Conservation (phyloP, 1,140 invertebrate genomes). For the Rhyacophila brunnea region DNA sequence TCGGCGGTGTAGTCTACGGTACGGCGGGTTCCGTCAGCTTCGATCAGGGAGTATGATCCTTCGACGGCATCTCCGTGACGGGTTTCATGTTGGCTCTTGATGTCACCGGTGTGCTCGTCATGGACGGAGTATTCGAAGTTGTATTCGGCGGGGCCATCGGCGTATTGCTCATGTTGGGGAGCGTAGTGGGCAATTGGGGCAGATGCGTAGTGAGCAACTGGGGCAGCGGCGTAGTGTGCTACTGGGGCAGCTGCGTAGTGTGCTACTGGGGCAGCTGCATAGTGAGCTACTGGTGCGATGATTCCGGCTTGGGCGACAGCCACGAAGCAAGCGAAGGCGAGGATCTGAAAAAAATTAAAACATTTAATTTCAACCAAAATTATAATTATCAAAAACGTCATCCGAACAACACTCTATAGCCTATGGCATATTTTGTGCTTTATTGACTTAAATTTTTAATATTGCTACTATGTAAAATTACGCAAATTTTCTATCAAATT, state of each 20-base stretch:
- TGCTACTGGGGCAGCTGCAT: slow-evolving; percentile 7
- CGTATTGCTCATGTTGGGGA: slow-evolving; percentile 28
- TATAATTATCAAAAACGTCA: too few relatives aligned
- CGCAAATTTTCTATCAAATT: too few relatives aligned
- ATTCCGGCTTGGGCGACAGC: slow-evolving; percentile 18
- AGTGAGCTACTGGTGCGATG: slow-evolving; percentile 22
- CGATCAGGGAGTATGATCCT: slow-evolving; percentile 59
- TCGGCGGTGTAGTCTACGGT: slow-evolving; percentile 74
- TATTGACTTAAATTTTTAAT: too few relatives aligned
- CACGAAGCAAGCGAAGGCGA: slow-evolving; percentile 31
- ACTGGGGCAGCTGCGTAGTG: slow-evolving; percentile 28
- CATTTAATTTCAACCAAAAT: neutral
- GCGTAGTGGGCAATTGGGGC: slow-evolving; percentile 36
- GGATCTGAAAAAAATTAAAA: slow-evolving; percentile 14
- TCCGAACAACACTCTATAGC: too few relatives aligned
- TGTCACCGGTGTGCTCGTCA: slow-evolving; percentile 58
- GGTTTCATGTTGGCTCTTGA: slow-evolving; percentile 60
- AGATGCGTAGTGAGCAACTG: slow-evolving; percentile 18
- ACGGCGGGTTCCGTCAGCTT: slow-evolving; percentile 67
- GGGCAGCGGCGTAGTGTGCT: slow-evolving; percentile 23
- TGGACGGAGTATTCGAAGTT: slow-evolving; percentile 56
- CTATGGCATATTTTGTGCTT: too few relatives aligned
- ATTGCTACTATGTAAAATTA: too few relatives aligned
- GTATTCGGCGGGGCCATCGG: slow-evolving; percentile 49
- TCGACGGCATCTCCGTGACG: slow-evolving; percentile 60